These are phyloP conservation scores for Pangasius djambal DNA, from an alignment of 2,797 vertebrate genomes.

Conservation along the genomic window DNA sequence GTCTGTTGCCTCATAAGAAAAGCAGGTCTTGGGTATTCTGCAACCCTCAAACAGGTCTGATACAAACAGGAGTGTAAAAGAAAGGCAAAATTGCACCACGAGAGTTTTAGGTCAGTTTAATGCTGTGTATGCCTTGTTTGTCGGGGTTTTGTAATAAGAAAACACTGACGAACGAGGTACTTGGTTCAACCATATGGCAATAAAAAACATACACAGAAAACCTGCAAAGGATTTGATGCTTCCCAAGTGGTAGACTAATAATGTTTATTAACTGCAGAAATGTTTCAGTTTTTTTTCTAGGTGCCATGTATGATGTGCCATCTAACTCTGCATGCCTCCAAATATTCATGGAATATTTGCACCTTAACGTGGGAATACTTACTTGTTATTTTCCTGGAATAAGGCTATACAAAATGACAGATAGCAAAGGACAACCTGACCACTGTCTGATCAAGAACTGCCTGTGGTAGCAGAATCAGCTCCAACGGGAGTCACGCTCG, in stretches of 20 bases:
- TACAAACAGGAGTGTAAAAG: background rate
- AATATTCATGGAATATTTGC: background rate
- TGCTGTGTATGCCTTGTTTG: background rate
- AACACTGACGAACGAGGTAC: background rate
- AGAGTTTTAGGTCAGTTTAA: background rate
- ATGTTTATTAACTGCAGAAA: background rate
- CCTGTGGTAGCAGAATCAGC: background rate
- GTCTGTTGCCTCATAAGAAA: background rate
- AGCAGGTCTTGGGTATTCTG: background rate
- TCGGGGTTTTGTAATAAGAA: background rate
- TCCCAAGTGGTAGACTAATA: background rate
- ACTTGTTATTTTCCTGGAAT: background rate
- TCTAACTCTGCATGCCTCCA: no score
- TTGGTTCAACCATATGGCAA: background rate
- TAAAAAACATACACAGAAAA: background rate
- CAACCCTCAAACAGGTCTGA: background rate
- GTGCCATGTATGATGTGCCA: background rate
- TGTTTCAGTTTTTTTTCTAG: background rate
- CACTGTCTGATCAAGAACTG: constrained; percentile 12
- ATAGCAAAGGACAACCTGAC: background rate
- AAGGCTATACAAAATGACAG: background rate
- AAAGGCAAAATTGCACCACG: background rate
- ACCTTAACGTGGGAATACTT: background rate
- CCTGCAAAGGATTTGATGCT: background rate
- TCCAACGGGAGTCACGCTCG: background rate